Conservation (phyloP, 2,113 vertebrate species). For the Phalacrocorax pelagicus region DNA sequence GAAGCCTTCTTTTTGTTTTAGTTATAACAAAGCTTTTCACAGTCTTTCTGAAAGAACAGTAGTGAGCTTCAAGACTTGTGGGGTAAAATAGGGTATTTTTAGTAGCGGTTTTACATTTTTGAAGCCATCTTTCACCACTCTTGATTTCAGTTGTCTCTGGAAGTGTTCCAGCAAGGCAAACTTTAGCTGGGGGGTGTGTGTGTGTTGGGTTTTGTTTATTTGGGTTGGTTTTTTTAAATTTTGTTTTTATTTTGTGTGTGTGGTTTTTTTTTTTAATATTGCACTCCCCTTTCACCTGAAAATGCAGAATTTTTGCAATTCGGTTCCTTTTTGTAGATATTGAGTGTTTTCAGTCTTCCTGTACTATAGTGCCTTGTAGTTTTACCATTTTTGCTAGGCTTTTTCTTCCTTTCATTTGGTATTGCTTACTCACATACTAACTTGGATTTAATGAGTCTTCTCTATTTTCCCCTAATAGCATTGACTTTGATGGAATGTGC, state of each 20-base stretch:
- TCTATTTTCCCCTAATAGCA: background rate
- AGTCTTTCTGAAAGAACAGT: background rate
- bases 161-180: background rate
- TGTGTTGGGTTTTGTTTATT: too few relatives aligned
- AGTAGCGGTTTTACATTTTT: background rate
- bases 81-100: background rate
- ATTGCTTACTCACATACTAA: background rate
- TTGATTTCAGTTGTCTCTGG: background rate
- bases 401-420: background rate
- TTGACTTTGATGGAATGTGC: background rate
- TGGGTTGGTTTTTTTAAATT: too few relatives aligned
- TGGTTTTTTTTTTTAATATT: background rate
- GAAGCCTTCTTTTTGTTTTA: background rate
- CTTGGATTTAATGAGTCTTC: background rate
- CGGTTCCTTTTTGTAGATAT: background rate
- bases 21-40: background rate
- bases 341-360: background rate
- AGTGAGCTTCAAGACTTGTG: background rate
- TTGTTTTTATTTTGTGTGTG: too few relatives aligned
- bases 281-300: background rate
- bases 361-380: background rate
- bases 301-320: background rate
- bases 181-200: too few relatives aligned
- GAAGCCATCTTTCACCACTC: background rate
- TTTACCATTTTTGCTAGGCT: background rate